phyloP scores from a whole-genome alignment of 1,140 invertebrate genomes.

The Metopolophium dirhodum region DNA sequence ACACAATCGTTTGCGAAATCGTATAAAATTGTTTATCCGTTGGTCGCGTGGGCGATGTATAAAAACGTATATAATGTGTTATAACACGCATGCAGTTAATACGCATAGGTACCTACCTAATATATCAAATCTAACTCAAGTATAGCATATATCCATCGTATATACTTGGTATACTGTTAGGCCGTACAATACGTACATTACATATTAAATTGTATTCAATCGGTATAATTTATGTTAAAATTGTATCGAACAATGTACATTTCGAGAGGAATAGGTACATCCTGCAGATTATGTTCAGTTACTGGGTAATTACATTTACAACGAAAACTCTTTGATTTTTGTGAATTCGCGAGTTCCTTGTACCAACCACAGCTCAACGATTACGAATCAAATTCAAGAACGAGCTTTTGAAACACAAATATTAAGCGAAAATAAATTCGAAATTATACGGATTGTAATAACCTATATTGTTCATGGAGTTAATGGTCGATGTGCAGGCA shows the following conservation, averaged over 20 bases:
- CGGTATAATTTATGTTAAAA: too few species aligned
- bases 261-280: too few species aligned
- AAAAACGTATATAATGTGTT: neutral
- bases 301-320: too few species aligned
- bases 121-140: neutral
- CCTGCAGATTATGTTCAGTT: too few species aligned
- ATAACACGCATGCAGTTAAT: neutral
- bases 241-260: neutral
- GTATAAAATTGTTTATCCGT: slow-evolving; percentile 10
- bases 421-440: neutral
- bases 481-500: neutral
- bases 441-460: neutral
- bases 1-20: slow-evolving; percentile 1
- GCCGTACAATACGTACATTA: neutral
- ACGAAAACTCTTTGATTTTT: too few species aligned
- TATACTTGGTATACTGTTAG: neutral
- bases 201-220: neutral
- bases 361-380: too few species aligned
- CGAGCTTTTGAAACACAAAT: too few species aligned
- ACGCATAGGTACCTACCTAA: neutral
- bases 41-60: neutral
- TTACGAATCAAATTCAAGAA: too few species aligned
- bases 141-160: neutral
- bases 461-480: neutral
- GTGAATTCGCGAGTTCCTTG: too few species aligned